Percentiles rank a stretch among this genome's conserved stretches.
These are phyloP conservation scores for Heliangelus exortis DNA, from an alignment of 2,797 vertebrate genomes.

Conservation along the genomic window DNA sequence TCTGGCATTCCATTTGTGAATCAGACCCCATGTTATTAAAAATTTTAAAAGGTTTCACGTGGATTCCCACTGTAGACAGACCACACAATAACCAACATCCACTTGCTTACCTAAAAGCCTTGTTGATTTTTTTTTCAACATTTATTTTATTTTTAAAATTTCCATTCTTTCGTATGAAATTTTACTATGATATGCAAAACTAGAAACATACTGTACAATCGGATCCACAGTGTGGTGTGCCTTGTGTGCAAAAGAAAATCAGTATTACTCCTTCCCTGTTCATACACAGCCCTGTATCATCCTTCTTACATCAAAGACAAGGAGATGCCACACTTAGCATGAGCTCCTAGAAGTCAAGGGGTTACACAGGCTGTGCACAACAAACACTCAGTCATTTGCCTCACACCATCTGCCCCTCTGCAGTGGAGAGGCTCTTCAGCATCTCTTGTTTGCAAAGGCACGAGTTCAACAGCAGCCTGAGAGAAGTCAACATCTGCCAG, in stretches of 20 bases:
- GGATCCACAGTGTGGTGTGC: background rate
- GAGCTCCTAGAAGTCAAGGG: background rate
- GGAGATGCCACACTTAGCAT: background rate
- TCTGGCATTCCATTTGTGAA: background rate
- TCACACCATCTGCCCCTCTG: background rate
- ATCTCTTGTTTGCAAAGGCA: background rate
- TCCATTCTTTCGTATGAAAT: fast-evolving
- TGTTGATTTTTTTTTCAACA: background rate
- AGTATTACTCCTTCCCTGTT: background rate
- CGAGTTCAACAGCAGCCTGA: background rate
- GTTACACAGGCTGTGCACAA: background rate
- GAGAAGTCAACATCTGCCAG: background rate
- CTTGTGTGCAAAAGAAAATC: background rate
- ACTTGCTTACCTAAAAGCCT: background rate
- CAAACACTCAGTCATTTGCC: background rate
- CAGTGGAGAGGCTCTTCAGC: background rate
- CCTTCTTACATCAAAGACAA: background rate
- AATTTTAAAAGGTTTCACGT: background rate
- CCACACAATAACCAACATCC: background rate
- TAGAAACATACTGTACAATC: background rate
- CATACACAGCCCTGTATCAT: background rate
- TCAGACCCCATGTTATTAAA: background rate
- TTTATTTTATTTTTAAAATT: no score
- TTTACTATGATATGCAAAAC: background rate
- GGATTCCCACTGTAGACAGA: background rate